Evolutionary conservation across 2,113 vertebrate genomes (phyloP).

Genomic region (Muscicapa adusta): DNA sequence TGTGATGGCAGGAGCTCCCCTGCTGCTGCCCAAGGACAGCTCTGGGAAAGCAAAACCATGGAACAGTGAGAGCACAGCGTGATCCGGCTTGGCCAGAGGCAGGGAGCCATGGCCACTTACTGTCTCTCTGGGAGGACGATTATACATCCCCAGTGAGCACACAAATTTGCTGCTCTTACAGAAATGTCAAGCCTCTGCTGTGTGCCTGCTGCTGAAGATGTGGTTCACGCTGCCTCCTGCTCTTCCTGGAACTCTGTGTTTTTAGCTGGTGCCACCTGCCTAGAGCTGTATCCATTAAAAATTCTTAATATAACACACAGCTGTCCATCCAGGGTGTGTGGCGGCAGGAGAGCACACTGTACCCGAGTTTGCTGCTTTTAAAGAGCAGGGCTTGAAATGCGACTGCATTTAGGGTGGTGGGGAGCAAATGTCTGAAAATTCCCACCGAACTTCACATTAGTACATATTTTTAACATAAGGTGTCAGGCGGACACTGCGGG

Average conservation of each 20-base stretch:
- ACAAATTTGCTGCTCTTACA: slow-evolving; percentile 2
- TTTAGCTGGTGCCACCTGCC: slow-evolving; percentile 9
- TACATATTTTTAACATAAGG: neutral
- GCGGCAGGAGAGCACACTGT: neutral
- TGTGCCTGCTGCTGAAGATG: neutral
- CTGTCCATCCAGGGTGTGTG: neutral
- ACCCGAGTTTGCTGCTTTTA: neutral
- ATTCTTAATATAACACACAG: neutral
- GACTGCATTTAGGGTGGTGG: neutral
- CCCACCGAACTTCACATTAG: neutral
- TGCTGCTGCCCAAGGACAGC: neutral
- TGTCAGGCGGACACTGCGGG: neutral
- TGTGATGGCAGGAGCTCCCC: neutral
- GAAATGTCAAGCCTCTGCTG: slow-evolving; percentile 8
- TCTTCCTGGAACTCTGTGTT: neutral
- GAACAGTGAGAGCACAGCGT: neutral
- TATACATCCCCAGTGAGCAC: neutral
- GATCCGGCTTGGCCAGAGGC: neutral
- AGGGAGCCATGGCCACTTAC: neutral
- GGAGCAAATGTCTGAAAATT: neutral
- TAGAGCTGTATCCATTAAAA: slow-evolving; percentile 28
- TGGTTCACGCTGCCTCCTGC: neutral
- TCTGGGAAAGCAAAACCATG: neutral
- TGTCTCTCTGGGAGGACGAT: neutral
- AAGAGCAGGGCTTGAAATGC: neutral